These are phyloP conservation scores for Tetrax tetrax DNA, from an alignment of 2,113 vertebrate species.

Conservation along the genomic window DNA sequence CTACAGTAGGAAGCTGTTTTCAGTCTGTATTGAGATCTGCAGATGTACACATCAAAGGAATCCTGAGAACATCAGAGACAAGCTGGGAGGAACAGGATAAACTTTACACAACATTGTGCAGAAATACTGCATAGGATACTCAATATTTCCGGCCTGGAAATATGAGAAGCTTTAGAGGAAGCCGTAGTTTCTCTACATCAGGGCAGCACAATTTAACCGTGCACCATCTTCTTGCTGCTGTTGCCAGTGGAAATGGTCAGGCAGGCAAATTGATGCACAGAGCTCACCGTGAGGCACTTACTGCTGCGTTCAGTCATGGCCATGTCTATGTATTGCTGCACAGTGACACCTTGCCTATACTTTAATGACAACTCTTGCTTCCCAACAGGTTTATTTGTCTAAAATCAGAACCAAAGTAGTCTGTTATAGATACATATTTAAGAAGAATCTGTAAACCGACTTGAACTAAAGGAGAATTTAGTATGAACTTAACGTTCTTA, in stretches of 20 bases:
- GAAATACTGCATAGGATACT: neutral
- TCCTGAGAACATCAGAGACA: neutral
- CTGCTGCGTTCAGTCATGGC: rapidly evolving
- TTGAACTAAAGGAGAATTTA: neutral
- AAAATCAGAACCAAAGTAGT: neutral
- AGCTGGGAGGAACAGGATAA: neutral
- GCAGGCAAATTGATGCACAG: neutral
- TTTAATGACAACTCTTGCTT: neutral
- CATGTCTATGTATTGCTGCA: neutral
- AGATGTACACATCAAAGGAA: neutral
- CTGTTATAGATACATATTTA: neutral
- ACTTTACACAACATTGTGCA: neutral
- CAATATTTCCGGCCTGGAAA: neutral
- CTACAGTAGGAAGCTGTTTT: neutral
- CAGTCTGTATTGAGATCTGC: neutral
- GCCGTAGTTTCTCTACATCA: neutral
- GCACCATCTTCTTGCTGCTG: neutral
- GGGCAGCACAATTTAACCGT: neutral
- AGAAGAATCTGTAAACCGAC: neutral
- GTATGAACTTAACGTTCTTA: neutral
- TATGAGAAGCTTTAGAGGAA: neutral
- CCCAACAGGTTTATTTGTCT: neutral
- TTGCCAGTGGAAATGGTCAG: neutral
- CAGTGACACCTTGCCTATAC: neutral
- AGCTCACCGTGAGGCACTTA: rapidly evolving